Evolutionary conservation across 37 sponge, comb jelly and placozoan genomes (phyloP).

Genomic region (Axinella damicornis): DNA sequence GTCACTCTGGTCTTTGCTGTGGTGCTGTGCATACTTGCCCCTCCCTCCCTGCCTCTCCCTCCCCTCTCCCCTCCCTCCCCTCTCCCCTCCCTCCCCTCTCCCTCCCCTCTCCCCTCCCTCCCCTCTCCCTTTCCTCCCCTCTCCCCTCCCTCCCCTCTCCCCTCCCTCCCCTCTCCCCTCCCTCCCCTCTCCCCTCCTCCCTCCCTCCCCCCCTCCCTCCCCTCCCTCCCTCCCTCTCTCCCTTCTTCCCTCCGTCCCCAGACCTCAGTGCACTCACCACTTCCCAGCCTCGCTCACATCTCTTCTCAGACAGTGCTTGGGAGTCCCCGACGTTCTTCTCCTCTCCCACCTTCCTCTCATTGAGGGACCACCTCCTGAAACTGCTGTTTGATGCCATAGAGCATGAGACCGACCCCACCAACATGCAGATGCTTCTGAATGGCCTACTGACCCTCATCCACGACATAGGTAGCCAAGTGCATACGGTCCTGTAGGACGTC

Average conservation of each 20-base stretch:
- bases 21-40: neutral
- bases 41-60: neutral
- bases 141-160: too few relatives aligned
- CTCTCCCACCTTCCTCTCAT: slow-evolving; percentile 39
- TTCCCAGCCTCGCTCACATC: neutral
- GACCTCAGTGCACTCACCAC: neutral
- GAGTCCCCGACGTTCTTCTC: neutral
- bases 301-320: neutral
- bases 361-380: slow-evolving; percentile 48
- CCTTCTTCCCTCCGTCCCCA: neutral
- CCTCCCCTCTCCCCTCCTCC: neutral
- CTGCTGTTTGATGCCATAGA: slow-evolving; percentile 73
- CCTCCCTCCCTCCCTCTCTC: neutral
- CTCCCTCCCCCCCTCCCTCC: neutral
- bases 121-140: neutral
- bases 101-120: neutral
- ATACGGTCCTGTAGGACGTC: too few relatives aligned
- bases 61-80: neutral
- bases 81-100: neutral
- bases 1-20: neutral
- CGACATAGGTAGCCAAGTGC: slow-evolving; percentile 16
- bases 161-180: slow-evolving; percentile 1
- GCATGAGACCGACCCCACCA: slow-evolving; percentile 59
- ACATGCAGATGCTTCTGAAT: slow-evolving; percentile 79
- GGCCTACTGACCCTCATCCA: slow-evolving; percentile 39